Percentiles rank a stretch among this genome's conserved stretches.
Evolutionary conservation across 2,888 invertebrate species (phyloP).

Genomic region (Tipula unca): DNA sequence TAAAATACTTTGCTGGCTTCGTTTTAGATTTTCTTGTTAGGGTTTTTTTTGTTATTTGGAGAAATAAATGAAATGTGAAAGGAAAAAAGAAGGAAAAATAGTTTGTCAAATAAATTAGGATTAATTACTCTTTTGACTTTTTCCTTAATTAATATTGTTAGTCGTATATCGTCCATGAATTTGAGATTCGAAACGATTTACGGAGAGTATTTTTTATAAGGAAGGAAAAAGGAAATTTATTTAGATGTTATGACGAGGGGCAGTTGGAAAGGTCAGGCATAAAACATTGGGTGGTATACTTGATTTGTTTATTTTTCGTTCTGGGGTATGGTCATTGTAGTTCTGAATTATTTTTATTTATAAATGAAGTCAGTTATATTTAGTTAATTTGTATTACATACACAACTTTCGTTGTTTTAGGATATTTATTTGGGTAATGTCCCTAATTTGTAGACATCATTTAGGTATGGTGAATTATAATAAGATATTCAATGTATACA

Average conservation of each 20-base stretch:
- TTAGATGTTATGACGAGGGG: neutral
- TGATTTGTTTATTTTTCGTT: neutral
- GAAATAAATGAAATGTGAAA: neutral
- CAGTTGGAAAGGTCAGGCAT: neutral
- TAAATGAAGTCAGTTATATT: neutral
- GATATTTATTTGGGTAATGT: neutral
- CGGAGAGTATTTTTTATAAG: neutral
- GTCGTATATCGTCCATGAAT: neutral
- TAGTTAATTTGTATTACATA: neutral
- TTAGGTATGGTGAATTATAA: no score
- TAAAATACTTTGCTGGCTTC: neutral
- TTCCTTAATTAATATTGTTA: constrained; percentile 14
- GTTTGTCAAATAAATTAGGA: constrained; percentile 14
- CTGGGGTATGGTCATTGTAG: neutral
- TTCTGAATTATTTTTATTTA: neutral
- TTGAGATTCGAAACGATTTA: neutral
- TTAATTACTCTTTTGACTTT: constrained; percentile 3
- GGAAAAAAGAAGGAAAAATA: neutral
- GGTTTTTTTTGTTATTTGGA: neutral
- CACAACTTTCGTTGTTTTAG: neutral
- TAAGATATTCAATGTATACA: no score
- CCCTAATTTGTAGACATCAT: no score
- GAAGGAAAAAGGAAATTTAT: neutral
- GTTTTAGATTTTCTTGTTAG: neutral
- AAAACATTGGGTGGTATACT: neutral